Percentiles rank a stretch among this genome's conserved stretches.
Conservation (phyloP, 2,113 vertebrate species). For the Ivindomyrus marchei region DNA sequence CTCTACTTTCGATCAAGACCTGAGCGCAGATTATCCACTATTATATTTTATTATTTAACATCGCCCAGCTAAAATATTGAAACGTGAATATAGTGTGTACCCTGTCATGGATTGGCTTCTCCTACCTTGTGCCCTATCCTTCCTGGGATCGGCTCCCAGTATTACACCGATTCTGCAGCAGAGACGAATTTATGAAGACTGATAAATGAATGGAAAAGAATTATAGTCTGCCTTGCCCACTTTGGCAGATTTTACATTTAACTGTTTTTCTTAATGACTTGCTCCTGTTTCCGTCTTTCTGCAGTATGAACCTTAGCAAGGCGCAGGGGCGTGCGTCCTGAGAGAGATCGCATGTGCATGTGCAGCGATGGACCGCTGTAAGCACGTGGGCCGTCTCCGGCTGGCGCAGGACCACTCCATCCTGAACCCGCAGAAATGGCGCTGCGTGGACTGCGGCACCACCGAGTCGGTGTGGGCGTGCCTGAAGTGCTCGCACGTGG, state of each 20-base stretch:
- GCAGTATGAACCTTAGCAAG: slow-evolving; percentile 52
- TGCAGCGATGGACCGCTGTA: slow-evolving; percentile 90
- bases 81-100: background rate
- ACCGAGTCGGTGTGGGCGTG: slow-evolving; percentile 94
- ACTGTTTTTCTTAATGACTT: background rate
- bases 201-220: background rate
- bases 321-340: slow-evolving; percentile 54
- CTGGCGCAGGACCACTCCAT: slow-evolving; percentile 95
- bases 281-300: background rate
- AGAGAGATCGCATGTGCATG: slow-evolving; percentile 61
- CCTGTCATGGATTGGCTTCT: background rate
- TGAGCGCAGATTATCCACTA: background rate
- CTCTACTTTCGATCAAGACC: background rate
- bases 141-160: background rate
- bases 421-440: slow-evolving; percentile 97
- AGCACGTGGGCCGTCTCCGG: slow-evolving; percentile 92
- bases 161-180: background rate
- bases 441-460: slow-evolving; percentile 82
- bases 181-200: background rate
- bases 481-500: slow-evolving; percentile 94
- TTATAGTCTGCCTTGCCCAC: background rate
- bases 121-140: background rate
- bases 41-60: background rate
- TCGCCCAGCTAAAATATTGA: background rate
- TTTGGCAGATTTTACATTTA: background rate